Conservation (phyloP, 2,113 vertebrate species). For the Xenopus tropicalis region UCB_Xtro_10.0 CM004451.2:82652501-82653000, state of each 20-base stretch:
- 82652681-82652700: conserved; percentile 33
- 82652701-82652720: conserved; percentile 24
- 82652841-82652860: no score
- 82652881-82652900: no score
- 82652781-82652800: no score
- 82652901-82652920: no score
- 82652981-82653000: no score
- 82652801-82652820: no score
- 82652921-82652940: no score
- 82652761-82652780: background rate
- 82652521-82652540: background rate
- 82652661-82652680: conserved; percentile 30
- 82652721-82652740: conserved; percentile 19
- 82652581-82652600: background rate
- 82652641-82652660: conserved; percentile 29
- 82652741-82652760: background rate
- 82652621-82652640: conserved; percentile 22
- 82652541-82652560: background rate
- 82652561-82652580: background rate
- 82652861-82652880: no score
- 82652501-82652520: background rate
- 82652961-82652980: no score
- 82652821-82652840: no score
- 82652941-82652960: no score
- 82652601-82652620: conserved; percentile 26